Evolutionary conservation across 2,797 vertebrate species (phyloP).

Genomic region (Avahi laniger): DNA sequence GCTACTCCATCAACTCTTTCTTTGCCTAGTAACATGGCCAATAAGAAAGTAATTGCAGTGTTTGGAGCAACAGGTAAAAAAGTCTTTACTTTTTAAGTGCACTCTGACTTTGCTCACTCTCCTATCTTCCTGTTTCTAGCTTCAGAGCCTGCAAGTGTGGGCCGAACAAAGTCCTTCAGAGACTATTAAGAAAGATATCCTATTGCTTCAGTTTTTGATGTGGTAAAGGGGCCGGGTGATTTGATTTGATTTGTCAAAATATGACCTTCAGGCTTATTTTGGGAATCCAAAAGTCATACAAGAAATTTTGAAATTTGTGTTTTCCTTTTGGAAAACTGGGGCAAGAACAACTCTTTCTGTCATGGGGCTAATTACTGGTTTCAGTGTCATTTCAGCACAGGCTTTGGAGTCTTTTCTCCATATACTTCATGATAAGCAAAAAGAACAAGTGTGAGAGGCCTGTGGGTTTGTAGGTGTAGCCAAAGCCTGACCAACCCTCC

Average conservation of each 20-base stretch:
- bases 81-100: not conserved
- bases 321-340: no score
- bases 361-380: not conserved
- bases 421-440: not conserved
- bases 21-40: not conserved
- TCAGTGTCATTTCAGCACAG: not conserved
- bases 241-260: not conserved
- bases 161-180: not conserved
- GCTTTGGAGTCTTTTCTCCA: not conserved
- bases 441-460: not conserved
- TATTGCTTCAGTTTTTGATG: not conserved
- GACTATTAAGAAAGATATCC: not conserved
- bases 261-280: not conserved
- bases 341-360: not conserved
- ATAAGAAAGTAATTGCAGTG: constrained; percentile 36
- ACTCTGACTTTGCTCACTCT: not conserved
- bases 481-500: not conserved
- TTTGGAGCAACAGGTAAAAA: constrained; percentile 65
- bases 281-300: no score
- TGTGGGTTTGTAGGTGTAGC: not conserved
- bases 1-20: not conserved
- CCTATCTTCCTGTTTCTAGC: not conserved
- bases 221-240: not conserved
- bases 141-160: not conserved
- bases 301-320: no score